Base-by-base conservation (phyloP, 2,888 invertebrate species). In the Calameuta idolon region DNA sequence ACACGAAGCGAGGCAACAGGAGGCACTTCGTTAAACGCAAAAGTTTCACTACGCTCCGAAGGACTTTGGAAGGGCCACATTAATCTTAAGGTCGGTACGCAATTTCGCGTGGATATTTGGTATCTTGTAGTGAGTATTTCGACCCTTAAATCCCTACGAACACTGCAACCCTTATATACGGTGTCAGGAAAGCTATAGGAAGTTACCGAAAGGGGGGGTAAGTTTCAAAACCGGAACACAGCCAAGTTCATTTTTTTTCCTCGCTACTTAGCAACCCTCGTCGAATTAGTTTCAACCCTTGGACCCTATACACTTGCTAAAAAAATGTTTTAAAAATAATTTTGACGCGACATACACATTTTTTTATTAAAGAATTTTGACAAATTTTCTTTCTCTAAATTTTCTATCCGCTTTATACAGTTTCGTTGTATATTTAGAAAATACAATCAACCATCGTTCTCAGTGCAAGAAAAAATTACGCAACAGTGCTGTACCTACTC, bases 21-120 rank as follows among this genome's bases (percentile, higher is more conserved):
- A 68, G 76, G 77, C 73, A 71, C 34, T 69, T 77, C 75, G 37
- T 55, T 55, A 55, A 55, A 23, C 55, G 9, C 23, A 55, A 55
- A 55, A 55, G 55, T 55, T 55, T 55, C 55, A 23, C 9, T 23
- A 55, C 23, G 23, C 55, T 55, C 9, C 55, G 23, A 23, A 23
- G 9, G 55, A 55, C 55, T 55, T 55, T 55, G 55, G 55, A 23
- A 55, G 2, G 55, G 2, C 55, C 9, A 23, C 55, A 55, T 55
- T 55, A 55, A 55, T 55, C 55, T 55, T 55, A 55, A 55, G 55
- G 55, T 23, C 55, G 55, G 55, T 55, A 55, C 23, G 55, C 23
- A 55, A 55, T 55, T 55, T 55, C 9, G 23, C 23, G 55, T 23
- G 23, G 23, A 55, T 55, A 55, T 55, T 23, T 55, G 55, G 55